These are phyloP conservation scores for Apodemia zela DNA, from an alignment of 2,888 invertebrate genomes.

Conservation along the genomic window DNA sequence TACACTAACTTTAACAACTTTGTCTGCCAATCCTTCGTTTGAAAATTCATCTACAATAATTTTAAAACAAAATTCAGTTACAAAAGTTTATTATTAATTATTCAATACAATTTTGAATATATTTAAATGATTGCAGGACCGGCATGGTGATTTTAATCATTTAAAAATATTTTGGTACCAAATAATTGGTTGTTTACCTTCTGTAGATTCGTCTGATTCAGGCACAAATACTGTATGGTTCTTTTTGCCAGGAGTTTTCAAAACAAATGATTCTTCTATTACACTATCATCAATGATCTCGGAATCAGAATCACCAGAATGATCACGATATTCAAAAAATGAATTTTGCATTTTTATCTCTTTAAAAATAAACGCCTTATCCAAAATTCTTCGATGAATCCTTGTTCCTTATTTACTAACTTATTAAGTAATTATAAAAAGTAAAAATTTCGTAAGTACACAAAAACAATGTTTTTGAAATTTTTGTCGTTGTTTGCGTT, in stretches of 20 bases:
- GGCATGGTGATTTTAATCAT: background rate
- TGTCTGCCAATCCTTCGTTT: slow-evolving; percentile 31
- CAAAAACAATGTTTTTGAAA: slow-evolving; percentile 14
- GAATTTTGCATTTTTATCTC: slow-evolving; percentile 57
- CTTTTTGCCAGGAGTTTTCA: slow-evolving; percentile 44
- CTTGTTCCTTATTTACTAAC: too few species aligned
- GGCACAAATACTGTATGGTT: slow-evolving; percentile 62
- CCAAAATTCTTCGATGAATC: background rate
- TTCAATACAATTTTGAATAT: too few species aligned
- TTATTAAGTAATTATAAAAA: background rate
- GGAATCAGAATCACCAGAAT: slow-evolving; percentile 49
- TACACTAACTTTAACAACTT: slow-evolving; percentile 35
- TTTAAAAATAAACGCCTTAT: background rate
- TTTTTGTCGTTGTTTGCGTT: slow-evolving; percentile 14
- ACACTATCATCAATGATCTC: slow-evolving; percentile 42
- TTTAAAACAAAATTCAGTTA: too few species aligned
- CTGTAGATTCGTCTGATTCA: slow-evolving; percentile 63
- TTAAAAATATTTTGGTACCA: background rate
- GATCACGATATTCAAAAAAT: slow-evolving; percentile 64
- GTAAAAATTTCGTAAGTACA: background rate
- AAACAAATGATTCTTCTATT: slow-evolving; percentile 45
- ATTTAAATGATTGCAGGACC: too few species aligned
- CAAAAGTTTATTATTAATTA: too few species aligned
- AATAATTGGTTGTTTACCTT: slow-evolving; percentile 41
- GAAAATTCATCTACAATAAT: slow-evolving; percentile 43